These are phyloP conservation scores for Telmatochromis sp. DNA, from an alignment of 2,113 vertebrate genomes.

Conservation along the genomic window DNA sequence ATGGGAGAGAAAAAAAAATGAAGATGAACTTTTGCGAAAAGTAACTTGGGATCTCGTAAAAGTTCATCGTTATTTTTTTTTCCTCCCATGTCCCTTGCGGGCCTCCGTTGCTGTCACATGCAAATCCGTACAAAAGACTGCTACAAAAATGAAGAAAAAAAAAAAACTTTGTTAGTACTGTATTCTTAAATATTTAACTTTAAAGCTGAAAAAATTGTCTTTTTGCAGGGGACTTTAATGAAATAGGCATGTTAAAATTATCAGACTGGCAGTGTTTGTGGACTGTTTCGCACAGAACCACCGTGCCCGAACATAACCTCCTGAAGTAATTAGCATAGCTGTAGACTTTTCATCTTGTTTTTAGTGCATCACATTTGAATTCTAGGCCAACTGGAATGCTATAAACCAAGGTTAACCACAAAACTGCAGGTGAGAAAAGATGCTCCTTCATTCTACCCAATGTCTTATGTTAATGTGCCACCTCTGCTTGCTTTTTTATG, in stretches of 20 bases:
- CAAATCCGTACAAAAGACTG: neutral
- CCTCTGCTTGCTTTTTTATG: neutral
- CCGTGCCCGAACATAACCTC: neutral
- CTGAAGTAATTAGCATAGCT: neutral
- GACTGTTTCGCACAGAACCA: neutral
- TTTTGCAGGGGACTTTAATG: neutral
- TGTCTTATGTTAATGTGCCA: neutral
- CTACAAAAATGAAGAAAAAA: neutral
- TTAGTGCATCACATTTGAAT: neutral
- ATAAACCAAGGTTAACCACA: neutral
- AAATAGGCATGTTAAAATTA: neutral
- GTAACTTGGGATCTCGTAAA: neutral
- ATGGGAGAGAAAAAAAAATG: neutral
- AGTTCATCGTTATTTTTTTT: neutral
- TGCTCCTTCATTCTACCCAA: neutral
- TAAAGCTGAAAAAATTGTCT: neutral
- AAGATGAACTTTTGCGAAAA: neutral
- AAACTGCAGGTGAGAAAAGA: neutral
- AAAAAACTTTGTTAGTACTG: neutral
- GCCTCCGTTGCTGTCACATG: neutral
- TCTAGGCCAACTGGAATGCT: neutral
- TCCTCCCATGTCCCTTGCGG: neutral
- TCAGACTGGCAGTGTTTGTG: neutral
- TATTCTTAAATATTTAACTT: neutral
- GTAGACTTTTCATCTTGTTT: neutral